Base-by-base conservation (phyloP, 1,140 invertebrate genomes). In the Drosophila pallidifrons region DNA sequence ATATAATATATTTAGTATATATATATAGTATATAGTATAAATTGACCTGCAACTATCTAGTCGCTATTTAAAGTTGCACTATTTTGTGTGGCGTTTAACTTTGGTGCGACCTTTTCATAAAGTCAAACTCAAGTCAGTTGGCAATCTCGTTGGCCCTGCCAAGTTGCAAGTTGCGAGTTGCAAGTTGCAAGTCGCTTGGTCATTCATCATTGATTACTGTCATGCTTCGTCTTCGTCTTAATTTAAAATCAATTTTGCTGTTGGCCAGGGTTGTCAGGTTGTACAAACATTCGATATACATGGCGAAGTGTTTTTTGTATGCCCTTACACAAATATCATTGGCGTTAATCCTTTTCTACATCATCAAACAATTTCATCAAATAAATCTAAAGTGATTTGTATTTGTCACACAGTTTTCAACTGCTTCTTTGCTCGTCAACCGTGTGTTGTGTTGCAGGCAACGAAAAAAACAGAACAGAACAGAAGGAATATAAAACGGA, bases 341-440 rank as follows among this genome's bases (percentile, higher is more conserved):
- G 82, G 78, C 79, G 82, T 86, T 86, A 87, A 87, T 87, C 82
- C 82, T 82, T 87, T 87, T 87, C 82, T 79, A 87, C 82, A 87
- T 87, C 82, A 87, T 87, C 82, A 87, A 87, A 79, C 82, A 87
- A 87, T 87, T 87, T 87, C 82, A 87, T 82, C 83, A 77, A 82
- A 88, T 88, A 88, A 88, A 88, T 82, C 82, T 77, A 80, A 87
- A 77, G 83, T 82, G 83, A 88, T 88, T 88, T 87, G 83, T 88
- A 82, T 88, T 88, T 88, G 83, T 88, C 83, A 88, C 83, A 88
- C 82, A 82, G 79, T 75, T 86, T 87, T 74, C 82, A 77, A 79
- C 76, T 86, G 82, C 63, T 79, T 43, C 55, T 38, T 38, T 10
- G 52, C 67, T 63, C 66, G 55, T 63, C 72, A 70, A 20, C 16